Evolutionary conservation across 92 coral and sea anemone genomes (phyloP), one percentile per base, ranked within the genome.

Genomic region (Palythoa grandiflora): DNA sequence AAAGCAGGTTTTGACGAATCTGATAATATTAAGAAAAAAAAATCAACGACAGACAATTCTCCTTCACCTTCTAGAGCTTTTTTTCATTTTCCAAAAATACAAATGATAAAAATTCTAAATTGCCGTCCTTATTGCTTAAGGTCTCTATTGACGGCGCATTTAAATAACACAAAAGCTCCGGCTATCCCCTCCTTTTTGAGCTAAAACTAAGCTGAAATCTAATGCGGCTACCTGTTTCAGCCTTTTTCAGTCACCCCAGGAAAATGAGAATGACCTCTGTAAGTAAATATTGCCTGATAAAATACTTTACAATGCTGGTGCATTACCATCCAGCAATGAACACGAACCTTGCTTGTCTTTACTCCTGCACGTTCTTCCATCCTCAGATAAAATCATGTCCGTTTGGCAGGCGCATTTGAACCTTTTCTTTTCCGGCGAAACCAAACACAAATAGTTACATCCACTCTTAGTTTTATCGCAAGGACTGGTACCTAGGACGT

Each of bases 381-480:
- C 75, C 59, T 65, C 19, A 5, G 74, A 53, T 48, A 81, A 36
- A 47, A 48, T 74, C 28, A 66, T 60, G 37, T 81, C 55, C 1
- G 40, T 47, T 9, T 48, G 5, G 47, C 86, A 81, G 35, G 15
- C 75, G 66, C 86, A 81, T 16, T 20, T 81, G 6, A 44, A 51
- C 75, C 8, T 44, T 47, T 20, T 68, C 60, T 50, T 48, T 54
- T 59, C 75, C 14, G 86, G 86, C n/a, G 86, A 68, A n/a, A 20
- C 6, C 60, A 81, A 66, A 48, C 86, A 81, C 75, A 81, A 2
- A 11, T 81, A 11, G 12, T 61, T 65, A 21, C 86, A 81, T 47
- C 86, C 86, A 53, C 61, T 61, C 19, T 81, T 63, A 4, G n/a
- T 20, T 5, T 81, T 50, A 48, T 57, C 47, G 51, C 86, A 81